phyloP scores from a whole-genome alignment of 1,140 invertebrate genomes.

The Sarcophaga peregrina region DNA sequence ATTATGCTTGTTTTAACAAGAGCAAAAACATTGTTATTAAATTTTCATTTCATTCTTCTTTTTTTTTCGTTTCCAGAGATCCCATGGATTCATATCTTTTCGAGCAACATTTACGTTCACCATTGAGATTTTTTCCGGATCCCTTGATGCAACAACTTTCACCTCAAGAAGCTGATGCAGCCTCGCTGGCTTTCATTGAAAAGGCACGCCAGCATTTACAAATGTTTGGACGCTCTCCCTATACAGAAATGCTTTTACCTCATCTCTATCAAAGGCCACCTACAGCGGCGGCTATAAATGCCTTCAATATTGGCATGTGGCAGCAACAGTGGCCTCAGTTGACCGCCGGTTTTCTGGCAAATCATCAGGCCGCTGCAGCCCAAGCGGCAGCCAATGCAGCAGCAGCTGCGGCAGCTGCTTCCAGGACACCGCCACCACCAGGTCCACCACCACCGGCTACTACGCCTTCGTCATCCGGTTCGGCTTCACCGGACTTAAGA shows the following conservation, averaged over 20 bases:
- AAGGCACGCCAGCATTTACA: slow-evolving; percentile 73
- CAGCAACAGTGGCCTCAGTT: slow-evolving; percentile 66
- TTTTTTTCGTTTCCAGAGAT: slow-evolving; percentile 68
- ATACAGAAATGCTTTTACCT: slow-evolving; percentile 64
- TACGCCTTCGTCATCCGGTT: slow-evolving; percentile 45
- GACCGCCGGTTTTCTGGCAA: slow-evolving; percentile 63
- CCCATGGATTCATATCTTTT: slow-evolving; percentile 76
- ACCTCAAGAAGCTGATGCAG: slow-evolving; percentile 71
- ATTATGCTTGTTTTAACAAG: background rate
- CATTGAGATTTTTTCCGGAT: slow-evolving; percentile 72
- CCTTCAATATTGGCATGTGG: slow-evolving; percentile 66
- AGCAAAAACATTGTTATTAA: background rate
- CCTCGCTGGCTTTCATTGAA: slow-evolving; percentile 70
- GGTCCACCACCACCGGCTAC: slow-evolving; percentile 52
- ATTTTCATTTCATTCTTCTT: background rate
- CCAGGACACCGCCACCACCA: slow-evolving; percentile 45
- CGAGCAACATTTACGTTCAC: slow-evolving; percentile 75
- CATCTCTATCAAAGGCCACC: slow-evolving; percentile 64
- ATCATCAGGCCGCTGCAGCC: slow-evolving; percentile 60
- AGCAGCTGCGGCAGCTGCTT: slow-evolving; percentile 50
- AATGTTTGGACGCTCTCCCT: slow-evolving; percentile 69
- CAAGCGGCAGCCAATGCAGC: slow-evolving; percentile 57
- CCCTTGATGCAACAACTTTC: slow-evolving; percentile 67
- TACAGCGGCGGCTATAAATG: slow-evolving; percentile 53
- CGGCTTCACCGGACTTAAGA: slow-evolving; percentile 62